phyloP scores from a whole-genome alignment of 1,140 invertebrate genomes.

The Lucilia sericata region DNA sequence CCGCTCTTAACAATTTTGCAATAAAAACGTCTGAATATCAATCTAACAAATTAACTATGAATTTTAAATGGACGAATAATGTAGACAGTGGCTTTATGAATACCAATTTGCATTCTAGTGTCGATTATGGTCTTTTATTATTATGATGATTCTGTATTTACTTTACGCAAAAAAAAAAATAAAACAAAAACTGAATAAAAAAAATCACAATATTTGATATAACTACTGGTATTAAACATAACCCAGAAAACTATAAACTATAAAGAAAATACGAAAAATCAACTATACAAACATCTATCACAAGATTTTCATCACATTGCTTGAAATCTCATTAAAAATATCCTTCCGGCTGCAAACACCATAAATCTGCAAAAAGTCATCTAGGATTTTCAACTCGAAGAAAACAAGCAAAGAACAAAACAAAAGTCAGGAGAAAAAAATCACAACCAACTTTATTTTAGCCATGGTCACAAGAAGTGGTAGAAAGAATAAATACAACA shows the following conservation, averaged over 20 bases:
- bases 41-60: background rate
- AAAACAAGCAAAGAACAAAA: background rate
- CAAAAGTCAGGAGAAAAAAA: background rate
- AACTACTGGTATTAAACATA: background rate
- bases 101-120: conserved; percentile 3
- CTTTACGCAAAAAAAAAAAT: background rate
- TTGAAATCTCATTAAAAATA: conserved; percentile 43
- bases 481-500: background rate
- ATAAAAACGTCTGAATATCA: background rate
- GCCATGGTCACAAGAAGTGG: background rate
- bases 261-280: background rate
- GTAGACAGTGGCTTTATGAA: background rate
- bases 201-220: background rate
- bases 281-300: conserved; percentile 21
- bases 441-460: conserved; percentile 7
- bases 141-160: background rate
- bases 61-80: background rate
- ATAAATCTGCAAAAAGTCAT: conserved; percentile 23
- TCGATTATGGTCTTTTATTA: background rate
- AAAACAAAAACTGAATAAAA: background rate
- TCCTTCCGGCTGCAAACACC: conserved; percentile 41
- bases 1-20: too few species aligned
- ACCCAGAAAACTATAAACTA: background rate
- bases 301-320: conserved; percentile 38
- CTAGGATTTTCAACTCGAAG: conserved; percentile 13